Conservation (phyloP, 2,113 vertebrate species). For the Columba livia region DNA sequence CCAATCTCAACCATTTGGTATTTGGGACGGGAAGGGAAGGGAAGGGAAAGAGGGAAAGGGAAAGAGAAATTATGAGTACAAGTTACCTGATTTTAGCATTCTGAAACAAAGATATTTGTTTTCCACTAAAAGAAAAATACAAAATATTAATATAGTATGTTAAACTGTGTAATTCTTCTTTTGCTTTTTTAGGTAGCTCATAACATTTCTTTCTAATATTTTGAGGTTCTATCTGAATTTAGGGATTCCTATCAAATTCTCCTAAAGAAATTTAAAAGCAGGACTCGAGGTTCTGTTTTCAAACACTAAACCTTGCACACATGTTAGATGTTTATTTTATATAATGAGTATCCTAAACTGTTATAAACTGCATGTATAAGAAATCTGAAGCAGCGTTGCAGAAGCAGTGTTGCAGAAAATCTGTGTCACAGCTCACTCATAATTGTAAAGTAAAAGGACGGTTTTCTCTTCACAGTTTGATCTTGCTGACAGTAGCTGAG, state of each 20-base stretch:
- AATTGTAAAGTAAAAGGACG: neutral
- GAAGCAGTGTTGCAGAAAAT: neutral
- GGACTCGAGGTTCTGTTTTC: neutral
- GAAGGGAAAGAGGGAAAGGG: fast-evolving
- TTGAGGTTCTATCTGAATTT: neutral
- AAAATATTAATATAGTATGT: neutral
- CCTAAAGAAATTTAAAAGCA: neutral
- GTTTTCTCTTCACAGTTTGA: neutral
- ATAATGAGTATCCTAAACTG: neutral
- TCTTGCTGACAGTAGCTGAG: neutral
- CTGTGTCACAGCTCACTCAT: neutral
- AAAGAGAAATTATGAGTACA: neutral
- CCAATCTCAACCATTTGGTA: neutral
- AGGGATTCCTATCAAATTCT: neutral
- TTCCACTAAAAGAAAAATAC: neutral
- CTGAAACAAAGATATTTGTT: neutral
- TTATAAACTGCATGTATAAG: neutral
- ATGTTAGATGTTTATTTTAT: neutral
- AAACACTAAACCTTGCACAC: neutral
- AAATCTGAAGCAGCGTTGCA: neutral
- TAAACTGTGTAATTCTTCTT: neutral
- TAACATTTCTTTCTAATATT: neutral
- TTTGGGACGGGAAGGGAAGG: no score
- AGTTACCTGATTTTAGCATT: neutral
- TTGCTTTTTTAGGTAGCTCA: neutral